Evolutionary conservation across 2,888 invertebrate genomes (phyloP).

Genomic region (Sinopyrophorus schimmeli): DNA sequence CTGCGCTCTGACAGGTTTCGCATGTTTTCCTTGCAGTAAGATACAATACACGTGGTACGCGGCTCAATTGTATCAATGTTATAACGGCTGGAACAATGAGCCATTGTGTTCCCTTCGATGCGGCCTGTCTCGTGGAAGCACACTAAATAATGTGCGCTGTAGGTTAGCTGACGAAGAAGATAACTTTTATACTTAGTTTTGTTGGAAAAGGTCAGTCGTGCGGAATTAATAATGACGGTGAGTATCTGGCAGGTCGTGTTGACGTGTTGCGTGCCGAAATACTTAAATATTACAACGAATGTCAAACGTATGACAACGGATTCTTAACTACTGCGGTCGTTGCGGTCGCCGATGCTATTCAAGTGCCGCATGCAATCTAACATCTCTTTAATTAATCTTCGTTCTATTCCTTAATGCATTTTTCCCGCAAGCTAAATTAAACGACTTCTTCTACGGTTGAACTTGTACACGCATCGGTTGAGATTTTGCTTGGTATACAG

Average conservation of each 20-base stretch:
- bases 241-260: slow-evolving; percentile 22
- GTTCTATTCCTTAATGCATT: no score
- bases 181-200: slow-evolving; percentile 19
- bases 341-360: slow-evolving; percentile 20
- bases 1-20: slow-evolving; percentile 32
- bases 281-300: slow-evolving; percentile 31
- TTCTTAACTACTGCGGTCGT: slow-evolving; percentile 27
- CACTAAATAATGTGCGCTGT: slow-evolving; percentile 16
- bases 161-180: slow-evolving; percentile 19
- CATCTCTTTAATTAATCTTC: no score
- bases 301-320: slow-evolving; percentile 28
- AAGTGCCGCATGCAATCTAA: no score
- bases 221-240: slow-evolving; percentile 29
- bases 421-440: no score
- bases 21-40: slow-evolving; percentile 31
- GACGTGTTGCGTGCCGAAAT: slow-evolving; percentile 29
- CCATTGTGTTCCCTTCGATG: slow-evolving; percentile 28
- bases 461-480: no score
- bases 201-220: slow-evolving; percentile 30
- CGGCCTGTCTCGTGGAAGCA: slow-evolving; percentile 16
- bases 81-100: slow-evolving; percentile 30
- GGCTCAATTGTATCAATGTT: slow-evolving; percentile 33
- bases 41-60: slow-evolving; percentile 31
- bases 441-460: no score
- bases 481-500: no score